phyloP scores from a whole-genome alignment of 2,888 invertebrate genomes.

The Archips crataeganus region DNA sequence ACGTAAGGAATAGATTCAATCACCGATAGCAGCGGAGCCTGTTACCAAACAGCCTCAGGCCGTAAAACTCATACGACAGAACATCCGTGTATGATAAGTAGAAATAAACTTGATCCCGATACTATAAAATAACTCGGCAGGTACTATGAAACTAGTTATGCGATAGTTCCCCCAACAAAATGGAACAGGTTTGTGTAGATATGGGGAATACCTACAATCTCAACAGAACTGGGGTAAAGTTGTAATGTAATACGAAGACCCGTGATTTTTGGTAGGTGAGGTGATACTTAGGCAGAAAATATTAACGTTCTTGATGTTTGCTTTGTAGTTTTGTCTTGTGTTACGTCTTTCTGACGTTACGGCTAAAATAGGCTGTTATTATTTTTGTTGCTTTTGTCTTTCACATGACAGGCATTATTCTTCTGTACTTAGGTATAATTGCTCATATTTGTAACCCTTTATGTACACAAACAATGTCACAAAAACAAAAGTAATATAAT shows the following conservation, averaged over 20 bases:
- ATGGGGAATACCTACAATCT: slow-evolving; percentile 14
- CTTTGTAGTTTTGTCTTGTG: neutral
- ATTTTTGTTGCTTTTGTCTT: neutral
- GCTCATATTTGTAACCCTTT: too few species aligned
- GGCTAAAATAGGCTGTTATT: neutral
- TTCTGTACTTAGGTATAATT: neutral
- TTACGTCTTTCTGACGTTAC: neutral
- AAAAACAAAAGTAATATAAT: too few species aligned
- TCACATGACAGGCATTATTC: neutral
- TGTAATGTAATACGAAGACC: slow-evolving; percentile 4
- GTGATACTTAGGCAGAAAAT: neutral
- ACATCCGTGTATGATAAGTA: slow-evolving; percentile 16
- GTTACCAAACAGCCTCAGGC: slow-evolving; percentile 19
- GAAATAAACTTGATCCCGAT: slow-evolving; percentile 26
- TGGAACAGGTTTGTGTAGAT: slow-evolving; percentile 18
- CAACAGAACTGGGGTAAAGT: slow-evolving; percentile 10
- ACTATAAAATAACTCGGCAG: slow-evolving; percentile 15
- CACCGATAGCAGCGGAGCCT: slow-evolving; percentile 4
- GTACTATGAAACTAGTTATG: slow-evolving; percentile 16
- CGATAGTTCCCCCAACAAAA: slow-evolving; percentile 12
- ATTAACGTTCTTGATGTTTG: neutral
- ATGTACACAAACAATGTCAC: too few species aligned
- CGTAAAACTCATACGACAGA: slow-evolving; percentile 13
- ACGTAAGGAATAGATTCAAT: slow-evolving; percentile 2
- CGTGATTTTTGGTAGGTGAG: slow-evolving; percentile 1